Percentiles rank a stretch among this genome's conserved stretches.
Evolutionary conservation across 1,140 invertebrate genomes (phyloP).

Genomic region (Neodiprion fabricii): DNA sequence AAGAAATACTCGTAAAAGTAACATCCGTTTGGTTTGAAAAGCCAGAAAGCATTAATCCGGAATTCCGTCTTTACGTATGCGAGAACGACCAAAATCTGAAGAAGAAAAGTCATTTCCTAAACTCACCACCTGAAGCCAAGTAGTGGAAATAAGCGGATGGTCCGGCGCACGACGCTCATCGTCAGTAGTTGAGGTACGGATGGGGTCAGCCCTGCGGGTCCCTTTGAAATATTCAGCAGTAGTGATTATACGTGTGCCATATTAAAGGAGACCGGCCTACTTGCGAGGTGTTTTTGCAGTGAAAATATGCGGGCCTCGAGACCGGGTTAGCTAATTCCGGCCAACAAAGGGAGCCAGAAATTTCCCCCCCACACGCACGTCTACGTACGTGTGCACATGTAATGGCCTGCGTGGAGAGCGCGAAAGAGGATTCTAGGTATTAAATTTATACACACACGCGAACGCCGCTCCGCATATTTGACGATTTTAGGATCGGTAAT

Average conservation of each 20-base stretch:
- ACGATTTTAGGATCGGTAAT: not conserved
- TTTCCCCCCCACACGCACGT: too few species aligned
- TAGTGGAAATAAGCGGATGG: too few species aligned
- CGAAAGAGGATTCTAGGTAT: not conserved
- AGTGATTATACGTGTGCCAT: not conserved
- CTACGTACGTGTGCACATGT: too few species aligned
- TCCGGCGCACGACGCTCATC: too few species aligned
- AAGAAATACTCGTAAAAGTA: too few species aligned
- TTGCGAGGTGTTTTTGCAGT: not conserved
- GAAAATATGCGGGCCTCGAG: not conserved
- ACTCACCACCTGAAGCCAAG: too few species aligned
- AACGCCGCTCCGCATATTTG: not conserved
- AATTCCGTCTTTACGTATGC: too few species aligned
- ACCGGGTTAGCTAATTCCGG: not conserved
- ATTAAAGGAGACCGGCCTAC: not conserved
- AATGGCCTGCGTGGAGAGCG: not conserved
- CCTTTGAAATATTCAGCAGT: not conserved
- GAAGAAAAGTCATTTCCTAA: too few species aligned
- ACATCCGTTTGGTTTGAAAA: too few species aligned
- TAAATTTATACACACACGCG: not conserved
- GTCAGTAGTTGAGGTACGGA: not conserved
- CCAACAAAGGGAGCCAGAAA: not conserved
- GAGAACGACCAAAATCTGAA: too few species aligned
- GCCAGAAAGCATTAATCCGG: too few species aligned
- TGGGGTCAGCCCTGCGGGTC: not conserved